Evolutionary conservation across 2,113 vertebrate species (phyloP), one percentile per base, ranked within the genome.

Genomic region (Tympanuchus pallidicinctus): DNA sequence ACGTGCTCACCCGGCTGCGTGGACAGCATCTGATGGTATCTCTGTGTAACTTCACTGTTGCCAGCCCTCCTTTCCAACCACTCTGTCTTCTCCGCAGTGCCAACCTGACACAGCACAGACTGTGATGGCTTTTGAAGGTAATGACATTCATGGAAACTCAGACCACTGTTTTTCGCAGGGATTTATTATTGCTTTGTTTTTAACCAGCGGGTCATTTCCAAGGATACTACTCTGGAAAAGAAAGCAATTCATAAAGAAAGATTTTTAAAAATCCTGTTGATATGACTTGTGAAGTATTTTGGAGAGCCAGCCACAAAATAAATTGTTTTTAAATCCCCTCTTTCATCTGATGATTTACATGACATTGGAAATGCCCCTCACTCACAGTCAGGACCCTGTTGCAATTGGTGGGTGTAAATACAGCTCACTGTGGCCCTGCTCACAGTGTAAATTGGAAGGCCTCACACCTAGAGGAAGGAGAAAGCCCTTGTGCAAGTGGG

Each of bases 181-280:
- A 50, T 94, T 96, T 93, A 57, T 72, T 71, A 67, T 59, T 82
- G 85, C 40, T 91, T 81, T 89, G 50, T 74, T 96, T 96, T 95
- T 92, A 92, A 60, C 78, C 91, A 65, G 75, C 36, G 66, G 91
- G 88, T 95, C 93, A 96, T 96, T 97, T 94, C 96, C 93, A 96
- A 94, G 96, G 92, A 94, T 95, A 92, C 94, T 82, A 19, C 82
- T 74, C 93, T 85, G 81, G 86, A 89, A 92, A 92, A 88, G 30
- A 96, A 96, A 90, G 79, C 76, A 89, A 66, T 72, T 95, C 71
- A 83, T 83, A 87, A 89, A 70, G 77, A 95, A 80, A 93, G 80
- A 87, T 86, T 90, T 95, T 86, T 19, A 1, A 9, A 86, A 95
- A 95, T 79, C 83, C 86, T 85, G 65, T 89, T 82, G 82, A 80